A percentile compares a stretch with the other conserved stretches of the same genome.
These are phyloP conservation scores for Pelusios castaneus DNA, from an alignment of 2,113 vertebrate species.

Conservation along the genomic window DNA sequence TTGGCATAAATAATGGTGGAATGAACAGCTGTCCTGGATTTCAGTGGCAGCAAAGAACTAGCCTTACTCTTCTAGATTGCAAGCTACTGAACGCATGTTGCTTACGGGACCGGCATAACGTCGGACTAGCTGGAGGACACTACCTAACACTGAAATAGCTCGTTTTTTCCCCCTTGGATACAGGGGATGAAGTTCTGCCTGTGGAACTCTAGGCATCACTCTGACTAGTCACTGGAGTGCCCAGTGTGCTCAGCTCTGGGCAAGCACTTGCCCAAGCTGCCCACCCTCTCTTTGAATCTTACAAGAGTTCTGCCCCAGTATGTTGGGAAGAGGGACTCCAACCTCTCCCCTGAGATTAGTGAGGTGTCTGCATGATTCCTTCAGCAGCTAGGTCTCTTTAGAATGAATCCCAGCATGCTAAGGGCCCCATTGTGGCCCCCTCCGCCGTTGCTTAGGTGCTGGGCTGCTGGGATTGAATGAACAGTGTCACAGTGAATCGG, in stretches of 20 bases:
- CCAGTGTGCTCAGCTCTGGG: not conserved
- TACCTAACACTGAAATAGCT: not conserved
- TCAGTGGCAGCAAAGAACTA: not conserved
- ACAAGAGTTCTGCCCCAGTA: no score
- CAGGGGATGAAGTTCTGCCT: not conserved
- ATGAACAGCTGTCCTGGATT: slow-evolving; percentile 49
- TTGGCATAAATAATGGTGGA: not conserved
- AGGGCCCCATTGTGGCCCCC: not conserved
- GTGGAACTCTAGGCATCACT: rapidly evolving
- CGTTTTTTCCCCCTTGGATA: not conserved
- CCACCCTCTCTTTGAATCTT: no score
- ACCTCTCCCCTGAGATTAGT: no score
- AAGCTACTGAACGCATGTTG: not conserved
- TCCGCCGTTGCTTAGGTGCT: not conserved
- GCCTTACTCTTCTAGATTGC: not conserved
- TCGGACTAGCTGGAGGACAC: not conserved
- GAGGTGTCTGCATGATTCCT: not conserved
- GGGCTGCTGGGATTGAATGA: no score
- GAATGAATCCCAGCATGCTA: not conserved
- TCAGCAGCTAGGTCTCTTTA: not conserved
- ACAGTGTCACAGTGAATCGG: no score
- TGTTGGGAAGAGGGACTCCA: no score
- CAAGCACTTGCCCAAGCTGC: not conserved
- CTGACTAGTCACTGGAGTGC: not conserved
- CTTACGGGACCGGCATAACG: not conserved